Conservation (phyloP, 1,140 invertebrate genomes). For the Dendroctonus ponderosae region DNA sequence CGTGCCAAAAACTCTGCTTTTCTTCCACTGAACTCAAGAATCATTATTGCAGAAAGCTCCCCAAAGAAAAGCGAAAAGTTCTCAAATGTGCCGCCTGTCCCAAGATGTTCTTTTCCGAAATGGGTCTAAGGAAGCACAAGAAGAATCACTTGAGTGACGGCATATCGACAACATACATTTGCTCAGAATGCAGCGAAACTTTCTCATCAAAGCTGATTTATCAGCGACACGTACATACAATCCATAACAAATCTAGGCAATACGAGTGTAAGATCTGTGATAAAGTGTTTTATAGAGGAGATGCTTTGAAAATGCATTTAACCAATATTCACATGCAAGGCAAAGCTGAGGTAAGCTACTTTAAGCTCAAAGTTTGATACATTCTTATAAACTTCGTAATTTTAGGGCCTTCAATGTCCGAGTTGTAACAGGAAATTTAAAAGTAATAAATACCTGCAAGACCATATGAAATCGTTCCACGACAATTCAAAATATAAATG, state of each 20-base stretch:
- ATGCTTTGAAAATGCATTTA: conserved; percentile 41
- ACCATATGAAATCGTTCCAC: conserved; percentile 37
- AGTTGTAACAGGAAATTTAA: conserved; percentile 41
- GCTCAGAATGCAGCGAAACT: conserved; percentile 41
- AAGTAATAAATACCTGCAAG: conserved; percentile 36
- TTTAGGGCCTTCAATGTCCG: conserved; percentile 28
- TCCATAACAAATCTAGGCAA: conserved; percentile 37
- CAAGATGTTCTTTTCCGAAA: conserved; percentile 44
- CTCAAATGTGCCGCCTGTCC: conserved; percentile 45
- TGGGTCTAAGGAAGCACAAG: conserved; percentile 43
- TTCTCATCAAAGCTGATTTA: conserved; percentile 38
- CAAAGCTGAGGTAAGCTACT: conserved; percentile 7
- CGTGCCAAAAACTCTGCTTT: conserved; percentile 38
- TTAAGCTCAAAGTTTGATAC: not conserved
- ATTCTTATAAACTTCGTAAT: conserved; percentile 1
- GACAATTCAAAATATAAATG: conserved; percentile 12
- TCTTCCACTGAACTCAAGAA: conserved; percentile 36
- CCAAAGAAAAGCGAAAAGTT: conserved; percentile 24
- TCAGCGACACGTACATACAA: conserved; percentile 38
- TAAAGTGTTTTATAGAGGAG: conserved; percentile 42
- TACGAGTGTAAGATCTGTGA: conserved; percentile 45
- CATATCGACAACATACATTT: conserved; percentile 35
- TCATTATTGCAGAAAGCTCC: conserved; percentile 37
- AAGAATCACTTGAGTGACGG: conserved; percentile 10
- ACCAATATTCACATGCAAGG: conserved; percentile 16